Evolutionary conservation across 2,113 vertebrate genomes (phyloP).

Genomic region (Desmodus rotundus): DNA sequence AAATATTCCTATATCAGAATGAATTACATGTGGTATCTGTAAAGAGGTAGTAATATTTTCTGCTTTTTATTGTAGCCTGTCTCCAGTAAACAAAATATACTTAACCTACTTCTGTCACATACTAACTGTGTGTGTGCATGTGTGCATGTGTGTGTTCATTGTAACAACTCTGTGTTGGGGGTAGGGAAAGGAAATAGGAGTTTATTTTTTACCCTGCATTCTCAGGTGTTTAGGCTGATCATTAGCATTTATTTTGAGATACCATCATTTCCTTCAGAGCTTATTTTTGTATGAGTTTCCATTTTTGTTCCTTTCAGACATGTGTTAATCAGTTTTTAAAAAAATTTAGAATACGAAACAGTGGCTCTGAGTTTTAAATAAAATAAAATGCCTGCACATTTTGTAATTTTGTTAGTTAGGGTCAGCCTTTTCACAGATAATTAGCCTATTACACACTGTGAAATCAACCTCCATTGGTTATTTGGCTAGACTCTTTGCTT

Average conservation of each 20-base stretch:
- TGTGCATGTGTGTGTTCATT: background rate
- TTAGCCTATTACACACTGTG: slow-evolving; percentile 89
- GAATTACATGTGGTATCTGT: slow-evolving; percentile 87
- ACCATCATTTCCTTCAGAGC: slow-evolving; percentile 1
- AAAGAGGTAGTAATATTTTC: slow-evolving; percentile 87
- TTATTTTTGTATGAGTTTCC: slow-evolving; percentile 71
- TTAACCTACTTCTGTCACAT: slow-evolving; percentile 87
- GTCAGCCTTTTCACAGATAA: slow-evolving; percentile 90
- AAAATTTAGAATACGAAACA: slow-evolving; percentile 73
- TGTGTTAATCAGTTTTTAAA: slow-evolving; percentile 72
- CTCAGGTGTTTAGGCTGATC: slow-evolving; percentile 67
- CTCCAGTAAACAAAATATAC: slow-evolving; percentile 87
- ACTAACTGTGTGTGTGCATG: background rate
- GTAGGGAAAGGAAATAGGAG: background rate
- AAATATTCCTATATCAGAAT: slow-evolving; percentile 89
- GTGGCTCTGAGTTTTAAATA: slow-evolving; percentile 84
- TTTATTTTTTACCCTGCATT: slow-evolving; percentile 65
- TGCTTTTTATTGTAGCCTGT: slow-evolving; percentile 84
- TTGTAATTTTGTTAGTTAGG: slow-evolving; percentile 86
- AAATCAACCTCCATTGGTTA: slow-evolving; percentile 89
- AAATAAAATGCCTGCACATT: slow-evolving; percentile 86
- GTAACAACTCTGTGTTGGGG: slow-evolving; percentile 15
- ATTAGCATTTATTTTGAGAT: slow-evolving; percentile 65
- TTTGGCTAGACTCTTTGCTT: slow-evolving; percentile 87
- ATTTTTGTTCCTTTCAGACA: slow-evolving; percentile 62